A percentile compares a stretch with the other conserved stretches of the same genome.
These are phyloP conservation scores for Hipposideros larvatus DNA, from an alignment of 2,797 vertebrate genomes.

Conservation along the genomic window DNA sequence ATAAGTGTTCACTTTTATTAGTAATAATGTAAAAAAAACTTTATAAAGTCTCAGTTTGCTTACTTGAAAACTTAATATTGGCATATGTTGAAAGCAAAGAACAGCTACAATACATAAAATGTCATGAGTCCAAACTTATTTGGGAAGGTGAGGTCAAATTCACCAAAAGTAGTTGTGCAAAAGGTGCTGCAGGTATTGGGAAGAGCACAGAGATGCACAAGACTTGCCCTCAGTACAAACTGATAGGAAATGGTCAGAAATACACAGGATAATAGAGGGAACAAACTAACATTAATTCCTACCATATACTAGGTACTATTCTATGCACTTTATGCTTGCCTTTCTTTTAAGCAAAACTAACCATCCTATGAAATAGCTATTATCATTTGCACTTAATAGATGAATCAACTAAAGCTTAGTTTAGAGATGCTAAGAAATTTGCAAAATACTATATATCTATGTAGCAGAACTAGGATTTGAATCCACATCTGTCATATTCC, in stretches of 20 bases:
- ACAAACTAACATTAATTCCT: not conserved
- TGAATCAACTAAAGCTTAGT: slow-evolving; percentile 38
- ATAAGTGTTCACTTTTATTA: slow-evolving; percentile 56
- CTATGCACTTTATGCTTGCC: not conserved
- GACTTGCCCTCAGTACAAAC: not conserved
- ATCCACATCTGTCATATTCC: not conserved
- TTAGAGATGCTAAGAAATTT: slow-evolving; percentile 49
- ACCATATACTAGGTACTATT: not conserved
- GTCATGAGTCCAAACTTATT: not conserved
- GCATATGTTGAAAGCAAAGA: slow-evolving; percentile 19
- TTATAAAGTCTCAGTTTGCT: slow-evolving; percentile 27
- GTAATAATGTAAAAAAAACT: slow-evolving; percentile 10
- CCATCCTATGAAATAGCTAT: not conserved
- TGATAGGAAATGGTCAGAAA: not conserved
- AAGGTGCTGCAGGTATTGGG: not conserved
- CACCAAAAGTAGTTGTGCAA: not conserved
- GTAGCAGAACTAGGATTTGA: slow-evolving; percentile 3
- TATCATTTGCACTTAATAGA: slow-evolving; percentile 12
- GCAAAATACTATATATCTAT: not conserved
- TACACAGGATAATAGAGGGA: not conserved
- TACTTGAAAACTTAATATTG: slow-evolving; percentile 48
- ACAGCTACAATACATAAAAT: slow-evolving; percentile 22
- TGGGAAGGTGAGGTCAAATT: not conserved
- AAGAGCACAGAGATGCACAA: not conserved
- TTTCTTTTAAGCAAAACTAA: slow-evolving; percentile 35